A percentile compares a stretch with the other conserved stretches of the same genome.
Conservation (phyloP, 2,888 invertebrate genomes). For the Acanthosepion pharaonis region DNA sequence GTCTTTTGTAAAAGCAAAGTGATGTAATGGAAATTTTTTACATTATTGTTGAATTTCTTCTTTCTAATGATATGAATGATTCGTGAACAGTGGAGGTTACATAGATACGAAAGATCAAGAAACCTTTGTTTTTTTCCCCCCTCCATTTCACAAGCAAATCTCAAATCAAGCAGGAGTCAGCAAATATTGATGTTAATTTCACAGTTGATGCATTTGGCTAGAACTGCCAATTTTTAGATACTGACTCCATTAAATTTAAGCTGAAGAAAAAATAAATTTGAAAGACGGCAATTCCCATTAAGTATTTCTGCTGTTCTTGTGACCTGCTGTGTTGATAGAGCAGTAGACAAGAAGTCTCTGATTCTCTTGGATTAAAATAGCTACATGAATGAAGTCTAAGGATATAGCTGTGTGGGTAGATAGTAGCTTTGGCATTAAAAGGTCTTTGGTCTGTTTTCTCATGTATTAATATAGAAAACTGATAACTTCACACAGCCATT, state of each 20-base stretch:
- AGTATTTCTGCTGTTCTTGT: not conserved
- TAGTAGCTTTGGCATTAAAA: not conserved
- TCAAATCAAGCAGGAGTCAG: not conserved
- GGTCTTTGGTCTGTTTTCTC: too few species aligned
- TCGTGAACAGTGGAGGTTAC: not conserved
- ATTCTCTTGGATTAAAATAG: not conserved
- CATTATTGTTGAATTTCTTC: not conserved
- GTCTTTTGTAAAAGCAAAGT: not conserved
- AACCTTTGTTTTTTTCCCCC: not conserved
- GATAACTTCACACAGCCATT: too few species aligned
- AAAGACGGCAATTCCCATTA: not conserved
- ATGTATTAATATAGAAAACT: too few species aligned
- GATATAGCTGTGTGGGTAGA: not conserved
- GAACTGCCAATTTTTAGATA: not conserved
- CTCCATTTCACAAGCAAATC: not conserved
- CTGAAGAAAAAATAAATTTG: not conserved
- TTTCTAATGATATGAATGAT: not conserved
- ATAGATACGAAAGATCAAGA: not conserved
- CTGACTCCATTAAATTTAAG: not conserved
- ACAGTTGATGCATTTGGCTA: not conserved
- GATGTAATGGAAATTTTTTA: too few species aligned
- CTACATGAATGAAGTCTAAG: not conserved
- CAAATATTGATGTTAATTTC: not conserved
- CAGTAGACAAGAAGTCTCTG: not conserved
- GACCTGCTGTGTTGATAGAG: not conserved